Evolutionary conservation across 2,888 invertebrate species (phyloP), one percentile per base, ranked within the genome.

Genomic region (Drosophila vallismaia): DNA sequence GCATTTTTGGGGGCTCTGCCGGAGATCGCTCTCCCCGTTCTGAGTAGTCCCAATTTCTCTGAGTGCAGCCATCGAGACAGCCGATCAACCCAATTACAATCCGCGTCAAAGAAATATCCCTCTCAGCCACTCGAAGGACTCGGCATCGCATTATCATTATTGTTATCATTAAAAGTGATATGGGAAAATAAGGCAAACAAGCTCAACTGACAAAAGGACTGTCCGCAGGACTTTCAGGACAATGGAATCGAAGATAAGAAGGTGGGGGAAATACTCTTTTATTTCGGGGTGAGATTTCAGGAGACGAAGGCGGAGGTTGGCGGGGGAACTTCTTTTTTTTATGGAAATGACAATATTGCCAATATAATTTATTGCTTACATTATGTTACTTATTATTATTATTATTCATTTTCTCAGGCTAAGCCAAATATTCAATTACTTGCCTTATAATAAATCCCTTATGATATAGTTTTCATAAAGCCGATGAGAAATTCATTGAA

Each of bases 51-150:
- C 40, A 14, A 45, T 40, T 69, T 70, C 63, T 77, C 67, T 6
- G 46, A 71, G 68, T 54, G 57, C 14, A 58, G 71, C 67, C 67
- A 71, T 50, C 58, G 75, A 33, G 36, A 64, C 59, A 53, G 67
- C 67, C 68, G 68, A 63, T 75, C 79, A 70, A 64, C 74, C 82
- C 83, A 85, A 74, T 79, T 74, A 55, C 79, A 71, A 71, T 71
- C 86, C 66, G 76, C 69, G 71, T 64, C 75, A 79, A 70, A 74
- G 76, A 64, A 74, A 77, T 14, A 42, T 26, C 26, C 10, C 38
- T 40, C 1, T 12, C 44, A 28, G 52, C 8, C 44, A 10, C 31
- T 36, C n/a, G 36, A 36, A 36, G 36, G 12, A n/a, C 36, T 45
- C 54, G 38, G 59, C 38, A 50, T 66, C 45, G 54, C 57, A 64